A percentile compares a stretch with the other conserved stretches of the same genome.
These are phyloP conservation scores for Drosophila equinoxialis DNA, from an alignment of 1,140 invertebrate genomes.

Conservation along the genomic window DNA sequence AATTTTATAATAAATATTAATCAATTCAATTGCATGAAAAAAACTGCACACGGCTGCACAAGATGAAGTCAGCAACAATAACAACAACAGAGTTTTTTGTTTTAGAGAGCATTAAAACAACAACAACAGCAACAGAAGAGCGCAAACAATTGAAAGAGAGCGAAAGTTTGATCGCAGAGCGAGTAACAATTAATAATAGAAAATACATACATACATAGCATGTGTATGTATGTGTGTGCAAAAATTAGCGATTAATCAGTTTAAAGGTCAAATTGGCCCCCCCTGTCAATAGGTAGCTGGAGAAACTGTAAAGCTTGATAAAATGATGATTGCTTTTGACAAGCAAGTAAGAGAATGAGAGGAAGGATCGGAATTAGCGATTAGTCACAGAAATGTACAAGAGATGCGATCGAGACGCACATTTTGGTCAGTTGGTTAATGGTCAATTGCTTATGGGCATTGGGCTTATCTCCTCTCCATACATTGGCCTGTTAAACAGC, in stretches of 20 bases:
- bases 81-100: neutral
- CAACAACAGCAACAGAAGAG: neutral
- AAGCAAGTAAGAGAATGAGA: neutral
- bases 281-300: slow-evolving; percentile 1
- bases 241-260: slow-evolving; percentile 68
- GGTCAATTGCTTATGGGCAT: neutral
- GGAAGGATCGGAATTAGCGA: neutral
- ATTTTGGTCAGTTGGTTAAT: slow-evolving; percentile 7
- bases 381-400: slow-evolving; percentile 35
- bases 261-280: slow-evolving; percentile 58
- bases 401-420: neutral
- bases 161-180: slow-evolving; percentile 43
- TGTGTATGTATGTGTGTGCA: slow-evolving; percentile 40
- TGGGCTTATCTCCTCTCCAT: neutral
- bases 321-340: neutral
- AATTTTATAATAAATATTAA: slow-evolving; percentile 19
- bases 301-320: slow-evolving; percentile 32
- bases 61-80: slow-evolving; percentile 12
- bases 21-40: slow-evolving; percentile 41
- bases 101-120: slow-evolving; percentile 5
- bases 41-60: slow-evolving; percentile 24
- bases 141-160: slow-evolving; percentile 1
- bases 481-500: neutral
- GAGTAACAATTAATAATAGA: slow-evolving; percentile 49
- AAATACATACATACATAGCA: slow-evolving; percentile 23